Evolutionary conservation across 1,140 invertebrate genomes (phyloP).

Genomic region (Drosophila varians): DNA sequence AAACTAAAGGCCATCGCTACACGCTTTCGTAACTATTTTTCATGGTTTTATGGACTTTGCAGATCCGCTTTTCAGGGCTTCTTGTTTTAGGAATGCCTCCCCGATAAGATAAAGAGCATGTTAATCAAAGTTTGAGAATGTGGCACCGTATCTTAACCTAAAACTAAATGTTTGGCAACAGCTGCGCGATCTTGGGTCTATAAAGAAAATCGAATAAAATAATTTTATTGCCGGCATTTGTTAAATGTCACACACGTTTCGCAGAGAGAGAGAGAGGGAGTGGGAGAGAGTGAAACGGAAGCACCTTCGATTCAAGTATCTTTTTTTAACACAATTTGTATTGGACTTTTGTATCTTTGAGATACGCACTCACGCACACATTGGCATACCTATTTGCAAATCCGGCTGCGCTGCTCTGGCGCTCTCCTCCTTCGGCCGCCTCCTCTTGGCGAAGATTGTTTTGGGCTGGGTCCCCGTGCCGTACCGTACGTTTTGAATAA

Average conservation of each 20-base stretch:
- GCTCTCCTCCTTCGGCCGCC: conserved; percentile 32
- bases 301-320: conserved; percentile 61
- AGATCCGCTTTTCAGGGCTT: conserved; percentile 6
- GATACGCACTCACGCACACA: conserved; percentile 50
- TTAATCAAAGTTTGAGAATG: conserved; percentile 17
- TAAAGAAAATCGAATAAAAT: conserved; percentile 21
- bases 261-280: conserved; percentile 9
- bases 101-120: conserved; percentile 35
- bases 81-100: not conserved
- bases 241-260: conserved; percentile 32
- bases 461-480: conserved; percentile 66
- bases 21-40: conserved; percentile 68
- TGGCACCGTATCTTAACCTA: conserved; percentile 21
- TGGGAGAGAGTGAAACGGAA: conserved; percentile 37
- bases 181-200: conserved; percentile 40
- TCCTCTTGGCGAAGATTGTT: conserved; percentile 60
- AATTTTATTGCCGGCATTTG: conserved; percentile 55
- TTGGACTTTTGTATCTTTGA: conserved; percentile 44
- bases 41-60: conserved; percentile 4
- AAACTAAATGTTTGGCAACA: conserved; percentile 35
- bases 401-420: conserved; percentile 66
- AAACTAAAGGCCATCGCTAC: conserved; percentile 13
- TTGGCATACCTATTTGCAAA: conserved; percentile 64
- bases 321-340: conserved; percentile 62
- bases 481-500: conserved; percentile 35